Conservation (phyloP, 2,113 vertebrate species). For the Acanthisitta chloris region DNA sequence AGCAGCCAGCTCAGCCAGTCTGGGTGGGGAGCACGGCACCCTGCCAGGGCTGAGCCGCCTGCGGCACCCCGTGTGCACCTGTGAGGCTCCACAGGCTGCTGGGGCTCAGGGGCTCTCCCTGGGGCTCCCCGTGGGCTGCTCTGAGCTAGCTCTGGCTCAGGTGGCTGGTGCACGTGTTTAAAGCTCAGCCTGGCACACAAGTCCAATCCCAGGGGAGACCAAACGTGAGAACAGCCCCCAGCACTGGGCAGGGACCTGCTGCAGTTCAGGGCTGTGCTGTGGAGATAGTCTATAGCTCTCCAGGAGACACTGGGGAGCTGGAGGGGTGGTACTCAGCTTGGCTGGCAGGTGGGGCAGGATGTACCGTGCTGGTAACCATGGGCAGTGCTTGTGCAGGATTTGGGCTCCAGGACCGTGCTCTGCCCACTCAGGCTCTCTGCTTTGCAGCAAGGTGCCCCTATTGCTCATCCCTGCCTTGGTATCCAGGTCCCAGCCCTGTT, state of each 20-base stretch:
- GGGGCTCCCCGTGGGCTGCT: neutral
- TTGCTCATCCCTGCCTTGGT: neutral
- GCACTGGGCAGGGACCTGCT: neutral
- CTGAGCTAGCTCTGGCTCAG: rapidly evolving
- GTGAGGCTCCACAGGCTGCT: neutral
- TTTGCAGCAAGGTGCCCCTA: rapidly evolving
- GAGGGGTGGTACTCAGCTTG: neutral
- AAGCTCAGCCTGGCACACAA: rapidly evolving
- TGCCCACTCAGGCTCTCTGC: neutral
- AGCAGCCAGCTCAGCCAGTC: neutral
- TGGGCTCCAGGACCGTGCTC: neutral
- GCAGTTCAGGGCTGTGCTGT: neutral
- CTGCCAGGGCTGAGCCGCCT: neutral
- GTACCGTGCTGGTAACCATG: neutral
- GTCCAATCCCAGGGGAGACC: neutral
- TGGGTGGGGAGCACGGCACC: conserved; percentile 15
- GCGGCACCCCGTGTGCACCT: neutral
- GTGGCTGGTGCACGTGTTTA: rapidly evolving
- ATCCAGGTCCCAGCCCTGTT: neutral
- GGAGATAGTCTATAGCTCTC: neutral
- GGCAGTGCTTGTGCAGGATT: neutral
- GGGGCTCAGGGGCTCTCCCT: neutral
- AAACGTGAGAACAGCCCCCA: neutral
- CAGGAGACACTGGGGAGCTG: neutral
- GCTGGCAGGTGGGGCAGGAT: neutral